Percentiles rank a stretch among this genome's conserved stretches.
Conservation (phyloP, 64 coral and sea anemone genomes). For the Astreopora myriophthalma region DNA sequence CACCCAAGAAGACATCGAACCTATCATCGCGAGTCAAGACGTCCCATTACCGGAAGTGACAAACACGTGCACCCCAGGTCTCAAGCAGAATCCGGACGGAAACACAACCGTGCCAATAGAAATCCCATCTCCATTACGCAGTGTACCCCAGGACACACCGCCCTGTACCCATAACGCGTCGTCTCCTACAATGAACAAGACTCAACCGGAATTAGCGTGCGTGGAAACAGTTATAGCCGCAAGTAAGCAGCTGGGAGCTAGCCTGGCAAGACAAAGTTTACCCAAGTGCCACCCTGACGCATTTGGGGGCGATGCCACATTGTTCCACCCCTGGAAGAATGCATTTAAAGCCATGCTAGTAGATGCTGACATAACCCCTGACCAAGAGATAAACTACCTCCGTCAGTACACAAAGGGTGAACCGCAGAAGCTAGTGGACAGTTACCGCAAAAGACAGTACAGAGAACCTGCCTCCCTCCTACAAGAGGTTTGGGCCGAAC, state of each 20-base stretch:
- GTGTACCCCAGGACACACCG: not conserved
- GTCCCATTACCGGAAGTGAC: not conserved
- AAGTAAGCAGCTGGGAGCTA: not conserved
- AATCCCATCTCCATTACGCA: not conserved
- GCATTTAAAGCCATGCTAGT: constrained; percentile 41
- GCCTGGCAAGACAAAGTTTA: not conserved
- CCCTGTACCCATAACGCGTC: not conserved
- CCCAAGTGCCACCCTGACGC: constrained; percentile 21
- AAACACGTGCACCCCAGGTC: not conserved
- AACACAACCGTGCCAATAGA: not conserved
- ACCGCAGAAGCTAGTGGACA: constrained; percentile 26
- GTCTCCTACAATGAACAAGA: not conserved
- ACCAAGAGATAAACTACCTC: constrained; percentile 61
- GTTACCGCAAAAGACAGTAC: constrained; percentile 33
- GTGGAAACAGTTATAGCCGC: not conserved
- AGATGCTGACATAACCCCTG: constrained; percentile 41
- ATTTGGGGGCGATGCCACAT: not conserved
- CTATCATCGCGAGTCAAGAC: too few relatives aligned
- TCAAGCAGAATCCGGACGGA: not conserved
- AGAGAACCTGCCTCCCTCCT: not conserved
- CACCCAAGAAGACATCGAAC: not conserved
- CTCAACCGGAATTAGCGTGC: not conserved
- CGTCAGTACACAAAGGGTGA: constrained; percentile 41
- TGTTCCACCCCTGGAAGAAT: constrained; percentile 18
- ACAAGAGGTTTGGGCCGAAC: constrained; percentile 42